Evolutionary conservation across 1,140 invertebrate genomes (phyloP).

Genomic region (Drosophila ercepeae): DNA sequence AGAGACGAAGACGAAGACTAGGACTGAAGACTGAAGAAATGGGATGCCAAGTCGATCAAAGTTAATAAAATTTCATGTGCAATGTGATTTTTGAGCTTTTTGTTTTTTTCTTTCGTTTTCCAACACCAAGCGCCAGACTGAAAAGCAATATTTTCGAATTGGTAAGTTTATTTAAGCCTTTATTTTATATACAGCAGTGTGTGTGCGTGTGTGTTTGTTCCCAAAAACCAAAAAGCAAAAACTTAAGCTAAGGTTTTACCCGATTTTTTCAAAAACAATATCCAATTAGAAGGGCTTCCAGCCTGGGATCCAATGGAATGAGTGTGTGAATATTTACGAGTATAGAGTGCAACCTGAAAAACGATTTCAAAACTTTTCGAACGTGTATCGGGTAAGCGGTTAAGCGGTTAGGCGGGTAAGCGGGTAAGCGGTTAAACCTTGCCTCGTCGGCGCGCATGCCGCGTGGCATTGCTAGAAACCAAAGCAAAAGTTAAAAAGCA

Average conservation of each 20-base stretch:
- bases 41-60: constrained; percentile 15
- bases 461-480: constrained; percentile 74
- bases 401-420: constrained; percentile 34
- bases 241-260: constrained; percentile 19
- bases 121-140: neutral
- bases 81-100: constrained; percentile 5
- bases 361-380: constrained; percentile 9
- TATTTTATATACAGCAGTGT: constrained; percentile 59
- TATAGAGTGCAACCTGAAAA: constrained; percentile 23
- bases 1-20: neutral
- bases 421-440: constrained; percentile 57
- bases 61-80: constrained; percentile 67
- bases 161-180: constrained; percentile 63
- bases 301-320: neutral
- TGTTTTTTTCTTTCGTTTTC: neutral
- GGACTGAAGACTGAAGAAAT: neutral
- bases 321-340: neutral
- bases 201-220: constrained; percentile 14
- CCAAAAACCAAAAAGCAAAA: constrained; percentile 60
- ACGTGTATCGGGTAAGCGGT: constrained; percentile 15
- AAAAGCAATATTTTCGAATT: constrained; percentile 14
- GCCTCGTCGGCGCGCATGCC: constrained; percentile 62
- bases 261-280: constrained; percentile 13
- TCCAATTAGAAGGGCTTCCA: neutral
- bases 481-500: constrained; percentile 56